Base-by-base conservation (phyloP, 2,113 vertebrate species). In the Pelusios castaneus region DNA sequence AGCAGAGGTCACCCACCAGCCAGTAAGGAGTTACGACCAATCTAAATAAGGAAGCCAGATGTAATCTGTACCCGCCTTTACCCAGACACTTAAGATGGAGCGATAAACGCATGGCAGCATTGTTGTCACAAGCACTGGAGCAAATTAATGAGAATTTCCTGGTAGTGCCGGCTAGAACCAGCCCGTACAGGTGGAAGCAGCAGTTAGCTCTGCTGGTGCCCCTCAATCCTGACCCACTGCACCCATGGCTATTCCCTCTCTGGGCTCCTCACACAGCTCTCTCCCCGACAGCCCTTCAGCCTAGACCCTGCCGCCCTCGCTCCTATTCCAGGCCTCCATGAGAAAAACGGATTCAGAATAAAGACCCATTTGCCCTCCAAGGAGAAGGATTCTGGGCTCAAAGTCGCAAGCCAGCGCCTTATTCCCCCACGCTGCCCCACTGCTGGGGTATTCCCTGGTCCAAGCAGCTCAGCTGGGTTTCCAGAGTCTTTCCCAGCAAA, bases 11-110 rank as follows among this genome's bases (percentile, higher is more conserved):
- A 91, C 49, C 41, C n/a, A 1, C 5, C 0, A n/a, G 89, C 93
- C 60, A 63, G 73, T 25, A 43, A 92, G 89, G 85, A 88, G 91
- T 88, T 1, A 34, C 38, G 38, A 94, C 94, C 84, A 82, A 92
- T 60, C 84, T 82, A 58, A 97, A 85, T 95, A 92, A 93, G 92
- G 80, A 1, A 41, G 63, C 82, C 63, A 95, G 95, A 97, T 97
- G 93, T 7, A 51, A 97, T 97, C 97, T 97, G 76, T 63, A 96
- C 94, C 97, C 84, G 87, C 86, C 87, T 67, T 73, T 29, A 91
- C 94, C 80, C 91, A 85, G 84, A 92, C 84, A 93, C 93, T 2
- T 0, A 19, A 95, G 96, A 97, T 97, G 92, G 82, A 96, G 92
- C 0, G 96, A 97, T 97, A 97, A 94, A 82, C 87, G 87, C 94